Evolutionary conservation across 2,113 vertebrate species (phyloP), one percentile per base, ranked within the genome.

Genomic region (Oxyura jamaicensis): DNA sequence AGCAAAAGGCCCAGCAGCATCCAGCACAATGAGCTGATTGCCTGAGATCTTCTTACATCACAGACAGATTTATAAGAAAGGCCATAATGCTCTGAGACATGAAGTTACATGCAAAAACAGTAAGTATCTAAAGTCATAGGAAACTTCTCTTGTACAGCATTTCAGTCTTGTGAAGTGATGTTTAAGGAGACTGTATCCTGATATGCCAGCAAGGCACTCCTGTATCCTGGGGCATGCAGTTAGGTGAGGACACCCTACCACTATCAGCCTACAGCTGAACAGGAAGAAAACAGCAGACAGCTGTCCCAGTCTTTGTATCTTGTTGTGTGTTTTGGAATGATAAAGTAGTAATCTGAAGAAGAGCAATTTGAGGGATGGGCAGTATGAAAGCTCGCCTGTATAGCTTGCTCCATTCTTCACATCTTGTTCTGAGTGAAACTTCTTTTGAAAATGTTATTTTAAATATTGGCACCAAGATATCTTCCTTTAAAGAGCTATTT

Each of bases 11-110:
- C 15, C 19, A 69, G 39, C n/a, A 75, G 62, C 42, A 46, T 28
- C n/a, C 62, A 66, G n/a, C 18, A 26, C 48, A 71, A 29, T 0
- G 0, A 28, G 26, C 23, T 52, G 35, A 53, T 46, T 26, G 13
- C 22, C 53, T 73, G 58, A 42, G 31, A 50, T 56, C 59, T 76
- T 69, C 78, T 78, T 58, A 60, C 10, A 33, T 55, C 36, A 67
- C 50, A 68, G 18, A 12, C 8, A 39, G 41, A 56, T n/a, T 79
- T 35, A n/a, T 75, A 28, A 63, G 22, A 35, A 74, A 69, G 58
- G 48, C 10, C 36, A 33, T 31, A 58, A 52, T 25, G 26, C 53
- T 74, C 63, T 46, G 36, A 33, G 31, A 62, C 67, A 39, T 63
- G 53, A 65, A 71, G 13, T 36, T n/a, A 44, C 0, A 3, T 35